A percentile compares a stretch with the other conserved stretches of the same genome.
phyloP scores from a whole-genome alignment of 2,113 vertebrate species.

The Gracilinanus agilis region DNA sequence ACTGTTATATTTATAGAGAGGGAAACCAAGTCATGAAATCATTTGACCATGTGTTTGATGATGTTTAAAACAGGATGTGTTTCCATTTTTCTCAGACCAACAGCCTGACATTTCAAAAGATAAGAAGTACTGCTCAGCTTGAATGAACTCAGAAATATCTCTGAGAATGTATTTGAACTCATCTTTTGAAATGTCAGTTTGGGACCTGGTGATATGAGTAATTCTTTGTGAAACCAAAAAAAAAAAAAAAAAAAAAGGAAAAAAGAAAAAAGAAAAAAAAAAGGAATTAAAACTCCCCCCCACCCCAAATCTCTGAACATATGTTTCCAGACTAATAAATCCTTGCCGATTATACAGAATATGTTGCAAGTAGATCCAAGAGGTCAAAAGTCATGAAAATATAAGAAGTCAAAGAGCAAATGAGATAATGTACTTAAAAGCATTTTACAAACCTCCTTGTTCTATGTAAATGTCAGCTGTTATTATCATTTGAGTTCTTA shows the following conservation, averaged over 20 bases:
- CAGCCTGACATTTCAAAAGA: constrained; percentile 72
- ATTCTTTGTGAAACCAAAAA: constrained; percentile 37
- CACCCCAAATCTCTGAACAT: constrained; percentile 26
- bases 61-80: constrained; percentile 60
- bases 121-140: constrained; percentile 71
- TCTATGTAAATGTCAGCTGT: not conserved
- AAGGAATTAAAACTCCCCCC: not conserved
- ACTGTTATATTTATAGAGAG: not conserved
- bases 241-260: not conserved
- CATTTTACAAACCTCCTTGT: not conserved
- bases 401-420: not conserved
- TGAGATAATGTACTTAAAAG: not conserved
- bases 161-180: constrained; percentile 66
- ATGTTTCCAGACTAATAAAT: not conserved
- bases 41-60: constrained; percentile 1
- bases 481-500: not conserved
- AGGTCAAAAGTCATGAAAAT: not conserved
- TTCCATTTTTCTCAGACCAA: constrained; percentile 60
- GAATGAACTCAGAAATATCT: constrained; percentile 73
- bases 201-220: constrained; percentile 53
- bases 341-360: not conserved
- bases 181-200: constrained; percentile 72
- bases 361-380: constrained; percentile 23
- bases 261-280: too few relatives aligned
- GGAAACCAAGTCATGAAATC: constrained; percentile 54